Evolutionary conservation across 2,888 invertebrate species (phyloP).

Genomic region (Coleophora deauratella): DNA sequence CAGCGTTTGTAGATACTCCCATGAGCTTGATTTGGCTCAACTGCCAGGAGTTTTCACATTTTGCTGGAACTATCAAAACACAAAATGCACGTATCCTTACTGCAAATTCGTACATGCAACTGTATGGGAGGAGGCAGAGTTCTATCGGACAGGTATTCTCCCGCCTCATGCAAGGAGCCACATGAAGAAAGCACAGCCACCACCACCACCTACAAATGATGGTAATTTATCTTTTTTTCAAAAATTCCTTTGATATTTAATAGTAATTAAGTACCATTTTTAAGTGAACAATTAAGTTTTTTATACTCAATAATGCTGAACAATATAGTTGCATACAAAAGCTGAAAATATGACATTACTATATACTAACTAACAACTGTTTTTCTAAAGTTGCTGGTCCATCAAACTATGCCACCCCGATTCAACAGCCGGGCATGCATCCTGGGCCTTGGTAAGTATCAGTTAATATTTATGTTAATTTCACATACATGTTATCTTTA

Average conservation of each 20-base stretch:
- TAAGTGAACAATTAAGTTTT: too few species aligned
- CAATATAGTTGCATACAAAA: not conserved
- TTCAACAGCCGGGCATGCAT: too few species aligned
- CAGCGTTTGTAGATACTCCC: slow-evolving; percentile 35
- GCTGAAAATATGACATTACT: too few species aligned
- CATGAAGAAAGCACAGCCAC: slow-evolving; percentile 29
- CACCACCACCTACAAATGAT: slow-evolving; percentile 28
- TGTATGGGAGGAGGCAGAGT: slow-evolving; percentile 47
- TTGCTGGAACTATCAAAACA: slow-evolving; percentile 48
- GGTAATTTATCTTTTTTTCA: slow-evolving; percentile 20
- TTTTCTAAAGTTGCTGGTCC: too few species aligned
- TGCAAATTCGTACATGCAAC: slow-evolving; percentile 52
- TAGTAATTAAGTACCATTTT: too few species aligned
- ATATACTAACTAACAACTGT: too few species aligned
- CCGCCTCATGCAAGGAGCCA: slow-evolving; percentile 36
- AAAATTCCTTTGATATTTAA: too few species aligned
- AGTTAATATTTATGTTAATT: too few species aligned
- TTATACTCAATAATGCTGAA: not conserved
- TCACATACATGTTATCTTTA: too few species aligned
- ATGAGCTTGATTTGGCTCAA: slow-evolving; percentile 39
- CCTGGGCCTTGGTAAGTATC: too few species aligned
- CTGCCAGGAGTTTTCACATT: slow-evolving; percentile 43
- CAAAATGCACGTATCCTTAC: slow-evolving; percentile 31
- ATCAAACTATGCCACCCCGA: too few species aligned
- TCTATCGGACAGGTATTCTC: slow-evolving; percentile 38